Base-by-base conservation (phyloP, 1,140 invertebrate genomes). In the Drosophila repleta region DNA sequence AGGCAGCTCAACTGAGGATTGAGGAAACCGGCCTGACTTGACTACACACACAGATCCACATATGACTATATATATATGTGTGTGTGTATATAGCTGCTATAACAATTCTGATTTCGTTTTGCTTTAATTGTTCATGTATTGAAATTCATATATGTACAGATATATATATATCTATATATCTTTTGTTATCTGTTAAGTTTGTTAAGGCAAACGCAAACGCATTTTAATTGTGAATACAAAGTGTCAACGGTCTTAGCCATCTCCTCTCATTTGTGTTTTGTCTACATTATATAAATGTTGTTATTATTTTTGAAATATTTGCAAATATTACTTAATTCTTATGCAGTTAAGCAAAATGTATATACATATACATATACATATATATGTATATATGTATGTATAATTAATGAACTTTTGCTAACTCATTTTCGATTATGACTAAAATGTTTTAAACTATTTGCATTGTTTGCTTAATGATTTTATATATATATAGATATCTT, bases 1-100 rank as follows among this genome's bases (percentile, higher is more conserved):
- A 71, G 68, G 62, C 68, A 71, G 68, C 68, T 71, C 68, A 82
- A 79, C 70, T 75, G 53, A 75, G 65, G 53, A 83, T 58, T 75
- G 80, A 67, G 79, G 79, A 83, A 82, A 82, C 79, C 79, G 71
- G 70, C 79, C 72, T 62, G 71, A 66, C 64, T 55, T 43, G 15
- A 15, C 39, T 26, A 35, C 35, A 51, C 29, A 15, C 53, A 17
- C 39, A 43, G 21, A 24, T 21, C 15, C 10, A 29, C 43, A 29
- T 68, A 79, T 43, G 2, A 8, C 0, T 8, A 29, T 29, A 29
- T 29, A 29, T 29, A 51, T 41, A 15, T 57, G 11, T 43, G 37
- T 17, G 32, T 24, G 20, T 68, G 68, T 43, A 35, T 13, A 13
- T 35, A 35, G 32, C 2, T 35, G 32, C 32, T 35, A 13, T 35